Conservation (phyloP, 2,113 vertebrate species). For the Neogale vison region DNA sequence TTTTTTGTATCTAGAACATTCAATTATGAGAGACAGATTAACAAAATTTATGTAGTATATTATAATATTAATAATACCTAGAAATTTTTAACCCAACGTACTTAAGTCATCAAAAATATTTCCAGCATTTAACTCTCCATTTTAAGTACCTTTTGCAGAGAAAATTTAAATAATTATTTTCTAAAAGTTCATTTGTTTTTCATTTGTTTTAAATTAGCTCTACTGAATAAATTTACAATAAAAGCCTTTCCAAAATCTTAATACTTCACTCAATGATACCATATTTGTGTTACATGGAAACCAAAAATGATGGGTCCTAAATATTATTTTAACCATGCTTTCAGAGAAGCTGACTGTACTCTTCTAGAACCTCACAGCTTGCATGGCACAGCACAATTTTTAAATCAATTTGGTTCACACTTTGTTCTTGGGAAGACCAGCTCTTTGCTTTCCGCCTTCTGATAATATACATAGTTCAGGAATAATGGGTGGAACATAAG, state of each 20-base stretch:
- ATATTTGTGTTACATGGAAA: not conserved
- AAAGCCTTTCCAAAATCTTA: not conserved
- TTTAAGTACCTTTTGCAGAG: not conserved
- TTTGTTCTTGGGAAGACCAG: constrained; percentile 37
- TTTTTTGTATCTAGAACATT: not conserved
- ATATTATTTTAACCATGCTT: not conserved
- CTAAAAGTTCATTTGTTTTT: not conserved
- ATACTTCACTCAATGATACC: not conserved
- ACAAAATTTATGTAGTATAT: not conserved
- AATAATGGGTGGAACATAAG: not conserved
- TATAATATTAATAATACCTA: not conserved
- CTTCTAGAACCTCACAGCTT: not conserved
- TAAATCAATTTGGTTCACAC: not conserved
- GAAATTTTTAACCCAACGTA: not conserved
- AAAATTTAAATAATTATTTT: not conserved
- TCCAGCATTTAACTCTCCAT: not conserved
- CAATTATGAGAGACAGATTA: not conserved
- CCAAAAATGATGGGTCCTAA: accelerated
- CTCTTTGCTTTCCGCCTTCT: constrained; percentile 26
- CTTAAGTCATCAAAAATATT: not conserved
- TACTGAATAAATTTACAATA: not conserved
- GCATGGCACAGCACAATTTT: not conserved
- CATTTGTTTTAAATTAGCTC: not conserved
- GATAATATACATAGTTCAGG: constrained; percentile 4
- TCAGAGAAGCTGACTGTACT: not conserved